Conservation (phyloP, 1,140 invertebrate species). For the Agrypnia vestita region DNA sequence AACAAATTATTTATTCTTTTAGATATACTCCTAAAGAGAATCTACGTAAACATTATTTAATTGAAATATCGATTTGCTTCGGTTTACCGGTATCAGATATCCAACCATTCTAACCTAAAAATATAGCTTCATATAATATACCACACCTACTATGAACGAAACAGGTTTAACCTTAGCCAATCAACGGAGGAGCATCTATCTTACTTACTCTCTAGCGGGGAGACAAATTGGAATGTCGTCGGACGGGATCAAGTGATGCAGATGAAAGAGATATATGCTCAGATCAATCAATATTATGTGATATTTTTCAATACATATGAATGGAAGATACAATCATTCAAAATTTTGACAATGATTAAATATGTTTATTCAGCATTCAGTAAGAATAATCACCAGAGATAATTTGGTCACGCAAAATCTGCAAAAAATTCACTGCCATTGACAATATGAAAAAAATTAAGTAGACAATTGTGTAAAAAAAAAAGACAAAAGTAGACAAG, state of each 20-base stretch:
- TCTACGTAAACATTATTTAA: no score
- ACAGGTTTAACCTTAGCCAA: constrained; percentile 32
- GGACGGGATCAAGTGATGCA: constrained; percentile 26
- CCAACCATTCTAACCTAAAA: constrained; percentile 3
- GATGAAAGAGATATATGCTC: constrained; percentile 31
- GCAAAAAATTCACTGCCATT: no score
- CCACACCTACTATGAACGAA: constrained; percentile 7
- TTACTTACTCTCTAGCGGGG: constrained; percentile 10
- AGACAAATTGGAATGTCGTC: constrained; percentile 44
- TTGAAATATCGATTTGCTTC: no score
- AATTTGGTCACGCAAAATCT: no score
- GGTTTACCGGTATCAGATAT: constrained; percentile 6
- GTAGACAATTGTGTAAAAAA: no score
- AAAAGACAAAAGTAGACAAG: no score
- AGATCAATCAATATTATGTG: not conserved
- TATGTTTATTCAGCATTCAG: no score
- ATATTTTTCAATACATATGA: not conserved
- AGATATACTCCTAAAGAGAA: no score
- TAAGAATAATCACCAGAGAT: no score
- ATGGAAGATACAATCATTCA: not conserved
- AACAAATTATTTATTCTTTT: no score
- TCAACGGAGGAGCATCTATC: constrained; percentile 30
- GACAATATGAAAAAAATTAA: no score
- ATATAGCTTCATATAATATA: not conserved
- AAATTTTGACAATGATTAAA: no score